phyloP scores from a whole-genome alignment of 2,888 invertebrate genomes.

The Nebria brevicollis region DNA sequence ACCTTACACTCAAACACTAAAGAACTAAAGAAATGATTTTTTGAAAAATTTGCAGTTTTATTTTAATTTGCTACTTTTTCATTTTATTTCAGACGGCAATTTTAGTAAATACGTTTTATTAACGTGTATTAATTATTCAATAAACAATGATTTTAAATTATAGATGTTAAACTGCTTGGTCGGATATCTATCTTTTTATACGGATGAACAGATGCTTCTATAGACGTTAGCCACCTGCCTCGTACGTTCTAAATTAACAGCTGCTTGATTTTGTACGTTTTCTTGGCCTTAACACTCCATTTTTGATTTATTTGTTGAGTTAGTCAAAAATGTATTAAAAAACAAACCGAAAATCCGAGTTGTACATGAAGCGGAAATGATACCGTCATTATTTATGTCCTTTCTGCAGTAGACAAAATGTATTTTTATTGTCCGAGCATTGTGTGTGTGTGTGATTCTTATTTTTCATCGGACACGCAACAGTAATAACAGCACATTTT shows the following conservation, averaged over 20 bases:
- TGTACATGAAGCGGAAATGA: neutral
- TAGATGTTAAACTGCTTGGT: neutral
- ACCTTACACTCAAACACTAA: neutral
- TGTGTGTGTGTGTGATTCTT: neutral
- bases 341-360: neutral
- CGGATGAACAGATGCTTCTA: constrained; percentile 7
- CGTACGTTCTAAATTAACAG: neutral
- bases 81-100: too few relatives aligned
- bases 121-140: too few relatives aligned
- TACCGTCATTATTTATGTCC: neutral
- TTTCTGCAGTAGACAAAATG: neutral
- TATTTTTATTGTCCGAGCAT: neutral
- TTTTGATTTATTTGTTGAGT: neutral
- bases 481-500: neutral
- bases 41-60: too few relatives aligned
- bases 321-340: neutral
- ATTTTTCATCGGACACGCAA: neutral
- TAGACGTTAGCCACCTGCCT: constrained; percentile 1
- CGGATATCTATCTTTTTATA: neutral
- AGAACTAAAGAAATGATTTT: too few relatives aligned
- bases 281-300: neutral
- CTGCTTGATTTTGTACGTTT: constrained; percentile 7
- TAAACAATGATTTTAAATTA: too few relatives aligned
- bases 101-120: too few relatives aligned
- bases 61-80: too few relatives aligned